Evolutionary conservation across 2,888 invertebrate genomes (phyloP), one percentile per base, ranked within the genome.

Genomic region (Eumacrocentrus americanus): DNA sequence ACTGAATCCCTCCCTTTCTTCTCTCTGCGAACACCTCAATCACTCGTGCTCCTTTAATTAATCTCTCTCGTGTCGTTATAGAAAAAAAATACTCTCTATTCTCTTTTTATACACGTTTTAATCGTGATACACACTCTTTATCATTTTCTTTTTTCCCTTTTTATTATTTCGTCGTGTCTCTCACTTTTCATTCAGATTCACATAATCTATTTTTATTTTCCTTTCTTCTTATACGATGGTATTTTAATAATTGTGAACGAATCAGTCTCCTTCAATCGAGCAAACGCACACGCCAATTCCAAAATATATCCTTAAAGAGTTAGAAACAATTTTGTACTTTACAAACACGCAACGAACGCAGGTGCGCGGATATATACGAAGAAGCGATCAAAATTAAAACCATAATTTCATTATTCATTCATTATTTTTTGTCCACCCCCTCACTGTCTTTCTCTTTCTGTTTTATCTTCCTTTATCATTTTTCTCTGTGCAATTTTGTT

Each of bases 241-340:
- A 14, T 37, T 46, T 23, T 20, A 20, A 22, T 14, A 12, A 25
- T 55, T 34, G 20, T 18, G 29, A 54, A 53, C 16, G n/a, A 11
- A 34, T n/a, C 7, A 18, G 12, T 22, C 25, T 46, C 23, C 44
- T 40, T 51, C 42, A 29, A 35, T 22, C 6, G 35, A 20, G 29
- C 20, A 46, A 48, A 44, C 57, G 42, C 37, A 56, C 60, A 51
- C 48, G 58, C 64, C 59, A 58, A 62, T 67, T 56, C 60, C 52
- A 65, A 66, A 67, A 68, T 69, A 72, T 72, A 65, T 69, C 68
- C 66, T 60, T 67, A 74, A 68, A 67, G 61, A 62, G 54, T 62
- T 72, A 64, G 65, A 76, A 77, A 74, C 61, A 75, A 74, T 75
- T 75, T 75, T 75, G 75, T 75, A 76, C 75, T 77, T 66, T 70